Evolutionary conservation across 2,797 vertebrate genomes (phyloP), one percentile per base, ranked within the genome.

Genomic region (Lycodopsis pacificus): DNA sequence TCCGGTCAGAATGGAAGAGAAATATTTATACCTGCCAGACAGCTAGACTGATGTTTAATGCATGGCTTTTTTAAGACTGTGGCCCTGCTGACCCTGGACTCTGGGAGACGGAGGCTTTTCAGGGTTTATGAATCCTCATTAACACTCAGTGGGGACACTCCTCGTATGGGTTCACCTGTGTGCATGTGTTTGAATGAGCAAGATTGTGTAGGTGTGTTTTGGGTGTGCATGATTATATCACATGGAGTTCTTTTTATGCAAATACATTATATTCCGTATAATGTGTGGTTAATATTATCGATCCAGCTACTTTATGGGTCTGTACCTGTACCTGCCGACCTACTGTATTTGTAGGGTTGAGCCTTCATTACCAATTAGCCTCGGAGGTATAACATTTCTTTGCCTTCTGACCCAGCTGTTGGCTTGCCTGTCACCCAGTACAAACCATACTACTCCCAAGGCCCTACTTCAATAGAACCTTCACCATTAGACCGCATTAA

Each of bases 21-120:
- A 92, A 94, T 94, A 93, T 93, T 93, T 93, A 93, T 92, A 89
- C 82, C 89, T 88, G 84, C 88, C 87, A 90, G 92, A 91, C 81
- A 86, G 87, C 89, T 80, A 89, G 89, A 91, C 82, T 90, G 86
- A 94, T 94, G 91, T 93, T 91, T 94, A 92, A 94, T 94, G 93
- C 91, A 94, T 93, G 5, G 42, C 76, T 84, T 25, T 25, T 25
- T 85, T 91, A 83, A 91, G 88, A 85, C 69, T 77, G 61, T 81
- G 89, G 83, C 82, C 80, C 73, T 40, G 58, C 79, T 91, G 90
- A 93, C 90, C 93, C 90, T 78, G 88, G 82, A 87, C 82, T 87
- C 77, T 69, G 58, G 70, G 68, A 90, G 88, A 85, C 11, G 53
- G 74, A 81, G 79, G 75, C 68, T 85, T 88, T 80, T 84, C 77